Base-by-base conservation (phyloP, 2,113 vertebrate species). In the Tachysurus fulvidraco region DNA sequence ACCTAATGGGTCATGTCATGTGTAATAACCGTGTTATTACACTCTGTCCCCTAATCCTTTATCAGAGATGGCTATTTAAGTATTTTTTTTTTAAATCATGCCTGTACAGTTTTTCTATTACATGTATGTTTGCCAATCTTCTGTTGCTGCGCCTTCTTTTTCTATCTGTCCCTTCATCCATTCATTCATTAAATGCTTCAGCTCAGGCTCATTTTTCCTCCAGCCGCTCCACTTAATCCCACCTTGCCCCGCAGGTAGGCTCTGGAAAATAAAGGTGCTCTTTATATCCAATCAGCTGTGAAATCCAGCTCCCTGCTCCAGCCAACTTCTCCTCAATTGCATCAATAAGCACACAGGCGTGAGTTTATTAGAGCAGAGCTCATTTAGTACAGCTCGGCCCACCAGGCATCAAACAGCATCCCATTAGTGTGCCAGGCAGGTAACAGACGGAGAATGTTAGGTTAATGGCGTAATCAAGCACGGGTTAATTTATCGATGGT, bases 381-480 rank as follows among this genome's bases (percentile, higher is more conserved):
- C 89, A 83, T 89, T 91, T 89, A 76, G 86, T 79, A 52, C 83
- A 77, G 64, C 86, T 87, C 83, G 30, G 83, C 73, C 76, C 57
- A 69, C 76, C 55, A 74, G 86, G 86, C 23, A 54, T 86, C 87
- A 76, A 81, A 52, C 78, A 76, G 55, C 77, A 36, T 67, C 85
- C 74, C 83, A 87, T 88, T 91, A 88, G 85, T 67, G 12, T 36
- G 50, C n/a, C 74, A 73, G 86, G 83, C 88, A 88, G 87, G 90
- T 89, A 87, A 64, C 85, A 85, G 85, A 87, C 65, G 87, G 87
- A 83, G 80, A 83, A 85, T 81, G 87, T 89, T 87, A 88, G 83
- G 85, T 84, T 88, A 88, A 88, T 87, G 83, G 84, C 83, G 83
- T 87, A 90, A 88, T 88, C 83, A 90, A 81, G 81, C 60, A 85